These are phyloP conservation scores for Scotopteryx bipunctaria DNA, from an alignment of 2,888 invertebrate genomes.

Conservation along the genomic window DNA sequence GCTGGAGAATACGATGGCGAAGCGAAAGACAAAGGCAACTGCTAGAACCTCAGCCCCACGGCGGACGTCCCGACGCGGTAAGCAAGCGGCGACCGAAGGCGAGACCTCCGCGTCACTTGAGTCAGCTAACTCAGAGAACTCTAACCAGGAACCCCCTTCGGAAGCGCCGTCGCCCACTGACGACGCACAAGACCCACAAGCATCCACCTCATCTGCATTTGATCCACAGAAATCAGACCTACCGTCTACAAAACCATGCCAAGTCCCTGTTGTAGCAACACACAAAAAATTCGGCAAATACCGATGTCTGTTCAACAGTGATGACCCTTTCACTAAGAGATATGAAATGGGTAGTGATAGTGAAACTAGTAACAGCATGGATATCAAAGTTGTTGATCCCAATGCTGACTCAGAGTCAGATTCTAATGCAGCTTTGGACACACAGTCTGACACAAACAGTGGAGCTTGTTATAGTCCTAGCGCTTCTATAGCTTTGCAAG, in stretches of 20 bases:
- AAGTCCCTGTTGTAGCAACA: constrained; percentile 62
- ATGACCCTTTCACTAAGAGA: constrained; percentile 62
- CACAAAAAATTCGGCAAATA: constrained; percentile 85
- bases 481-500: constrained; percentile 43
- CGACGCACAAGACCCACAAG: constrained; percentile 18
- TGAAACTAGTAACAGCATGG: constrained; percentile 77
- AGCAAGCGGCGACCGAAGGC: constrained; percentile 57
- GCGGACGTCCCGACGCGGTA: constrained; percentile 68
- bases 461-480: constrained; percentile 57
- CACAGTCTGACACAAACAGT: constrained; percentile 65
- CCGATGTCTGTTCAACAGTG: constrained; percentile 75
- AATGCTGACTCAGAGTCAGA: constrained; percentile 79
- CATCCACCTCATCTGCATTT: constrained; percentile 19
- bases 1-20: constrained; percentile 64
- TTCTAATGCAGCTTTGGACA: constrained; percentile 70
- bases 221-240: constrained; percentile 44
- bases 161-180: constrained; percentile 28
- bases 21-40: constrained; percentile 67
- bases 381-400: constrained; percentile 70
- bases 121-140: constrained; percentile 33
- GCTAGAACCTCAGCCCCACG: constrained; percentile 58
- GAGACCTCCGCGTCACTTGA: constrained; percentile 53
- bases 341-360: constrained; percentile 77
- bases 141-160: constrained; percentile 19
- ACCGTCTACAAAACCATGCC: constrained; percentile 47